Conservation (phyloP, 2,888 invertebrate species). For the Trichogramma evanescens region DNA sequence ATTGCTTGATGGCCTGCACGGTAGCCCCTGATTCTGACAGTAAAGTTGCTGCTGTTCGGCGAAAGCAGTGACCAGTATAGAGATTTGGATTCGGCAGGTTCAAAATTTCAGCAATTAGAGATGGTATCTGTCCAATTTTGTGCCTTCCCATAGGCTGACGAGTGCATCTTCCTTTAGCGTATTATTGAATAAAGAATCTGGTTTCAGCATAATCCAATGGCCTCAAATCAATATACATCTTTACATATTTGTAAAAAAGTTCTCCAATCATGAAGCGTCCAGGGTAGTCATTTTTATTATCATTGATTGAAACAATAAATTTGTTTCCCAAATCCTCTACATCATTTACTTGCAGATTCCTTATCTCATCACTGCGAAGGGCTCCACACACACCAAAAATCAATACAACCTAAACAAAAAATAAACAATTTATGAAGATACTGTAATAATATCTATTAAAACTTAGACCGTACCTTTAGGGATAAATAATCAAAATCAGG, state of each 20-base stretch:
- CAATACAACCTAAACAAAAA: constrained; percentile 6
- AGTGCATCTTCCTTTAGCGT: constrained; percentile 10
- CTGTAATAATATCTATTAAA: background rate
- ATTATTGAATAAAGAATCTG: constrained; percentile 18
- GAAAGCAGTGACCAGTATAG: constrained; percentile 21
- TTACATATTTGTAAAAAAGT: constrained; percentile 9
- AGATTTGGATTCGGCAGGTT: constrained; percentile 7
- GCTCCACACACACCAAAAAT: constrained; percentile 12
- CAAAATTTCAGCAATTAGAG: constrained; percentile 10
- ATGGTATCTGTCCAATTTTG: constrained; percentile 14
- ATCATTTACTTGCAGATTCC: constrained; percentile 1
- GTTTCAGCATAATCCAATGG: constrained; percentile 3
- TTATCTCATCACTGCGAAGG: constrained; percentile 9
- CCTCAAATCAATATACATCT: constrained; percentile 10
- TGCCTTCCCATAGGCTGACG: constrained; percentile 13
- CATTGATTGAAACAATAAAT: constrained; percentile 6
- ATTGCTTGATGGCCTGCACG: constrained; percentile 13
- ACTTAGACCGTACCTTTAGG: constrained; percentile 4
- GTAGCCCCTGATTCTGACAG: constrained; percentile 16
- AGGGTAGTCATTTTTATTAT: constrained; percentile 10
- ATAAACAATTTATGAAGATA: background rate
- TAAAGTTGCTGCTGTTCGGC: constrained; percentile 11
- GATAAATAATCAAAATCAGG: constrained; percentile 12
- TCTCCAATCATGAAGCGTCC: constrained; percentile 13
- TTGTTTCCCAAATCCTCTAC: constrained; percentile 7